Base-by-base conservation (phyloP, 2,113 vertebrate genomes). In the Callorhinus ursinus region DNA sequence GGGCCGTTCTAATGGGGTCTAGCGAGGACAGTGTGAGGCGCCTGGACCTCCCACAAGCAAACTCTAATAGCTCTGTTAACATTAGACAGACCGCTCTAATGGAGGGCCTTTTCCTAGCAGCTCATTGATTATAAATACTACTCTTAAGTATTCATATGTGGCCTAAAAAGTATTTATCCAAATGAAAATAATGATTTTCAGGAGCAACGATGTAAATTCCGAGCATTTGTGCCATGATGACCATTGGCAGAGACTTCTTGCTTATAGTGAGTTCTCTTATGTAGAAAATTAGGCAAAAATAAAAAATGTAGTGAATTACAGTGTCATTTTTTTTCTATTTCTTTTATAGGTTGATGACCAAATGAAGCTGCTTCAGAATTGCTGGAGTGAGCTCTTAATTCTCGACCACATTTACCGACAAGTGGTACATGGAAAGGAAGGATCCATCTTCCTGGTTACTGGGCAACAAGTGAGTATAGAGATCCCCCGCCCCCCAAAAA, bases 341-440 rank as follows among this genome's bases (percentile, higher is more conserved):
- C 65, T 89, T 94, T 98, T 93, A 18, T 98, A 99, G 99, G 99
- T 99, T 98, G 99, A 99, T 46, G 99, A 99, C 99, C 99, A 99
- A 99, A 99, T 99, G 99, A 99, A 99, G 98, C 99, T 99, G 94
- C 99, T 99, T 98, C 99, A 99, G 98, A 99, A 99, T 98, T 99
- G 99, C 98, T 99, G 99, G 99, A 99, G 99, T 2, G 99, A 99
- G 97, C 99, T 99, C 95, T 98, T 99, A 98, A 99, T 99, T 97
- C 99, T 99, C 7, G 99, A 99, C 98, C 99, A 99, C 97, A 99
- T 99, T 98, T 99, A 99, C 98, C 99, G 99, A 76, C 99, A 99
- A 99, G 99, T 99, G 98, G 99, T 99, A 83, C 99, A 99, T 0
- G 99, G 99, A 88, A 99, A 99, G 97, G 99, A 99, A 98, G 99